Evolutionary conservation across 2,113 vertebrate species (phyloP).

Genomic region (Scatophagus argus): DNA sequence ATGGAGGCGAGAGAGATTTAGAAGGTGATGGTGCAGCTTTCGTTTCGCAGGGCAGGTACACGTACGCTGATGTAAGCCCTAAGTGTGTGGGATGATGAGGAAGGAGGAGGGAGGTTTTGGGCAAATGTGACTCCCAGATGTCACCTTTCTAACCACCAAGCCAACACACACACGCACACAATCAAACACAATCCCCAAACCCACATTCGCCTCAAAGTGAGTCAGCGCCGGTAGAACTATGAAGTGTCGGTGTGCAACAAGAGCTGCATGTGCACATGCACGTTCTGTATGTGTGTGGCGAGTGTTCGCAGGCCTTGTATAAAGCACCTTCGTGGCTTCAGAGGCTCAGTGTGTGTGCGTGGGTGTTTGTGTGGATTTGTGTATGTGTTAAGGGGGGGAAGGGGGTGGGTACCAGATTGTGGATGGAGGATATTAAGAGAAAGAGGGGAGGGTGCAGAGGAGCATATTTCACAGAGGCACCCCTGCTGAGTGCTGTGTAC

Average conservation of each 20-base stretch:
- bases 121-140: constrained; percentile 95
- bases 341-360: constrained; percentile 39
- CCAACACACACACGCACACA: constrained; percentile 47
- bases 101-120: constrained; percentile 80
- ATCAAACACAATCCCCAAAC: constrained; percentile 12
- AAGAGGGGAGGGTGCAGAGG: constrained; percentile 87
- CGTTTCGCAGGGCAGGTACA: constrained; percentile 87
- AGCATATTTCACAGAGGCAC: constrained; percentile 89
- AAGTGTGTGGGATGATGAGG: constrained; percentile 84
- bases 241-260: constrained; percentile 81
- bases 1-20: constrained; percentile 37
- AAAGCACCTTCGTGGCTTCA: constrained; percentile 88
- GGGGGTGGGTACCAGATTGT: constrained; percentile 86
- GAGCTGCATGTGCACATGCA: constrained; percentile 62
- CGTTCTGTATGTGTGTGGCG: constrained; percentile 79
- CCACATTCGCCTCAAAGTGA: constrained; percentile 91
- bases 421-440: constrained; percentile 83
- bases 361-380: constrained; percentile 11
- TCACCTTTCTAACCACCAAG: constrained; percentile 80
- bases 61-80: constrained; percentile 52
- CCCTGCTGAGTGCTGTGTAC: constrained; percentile 92
- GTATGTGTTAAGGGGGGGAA: constrained; percentile 65
- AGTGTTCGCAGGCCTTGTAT: constrained; percentile 88
- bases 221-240: constrained; percentile 89
- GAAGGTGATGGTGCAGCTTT: constrained; percentile 42